A percentile compares a stretch with the other conserved stretches of the same genome.
Evolutionary conservation across 2,888 invertebrate genomes (phyloP).

Genomic region (Buathra laborator): DNA sequence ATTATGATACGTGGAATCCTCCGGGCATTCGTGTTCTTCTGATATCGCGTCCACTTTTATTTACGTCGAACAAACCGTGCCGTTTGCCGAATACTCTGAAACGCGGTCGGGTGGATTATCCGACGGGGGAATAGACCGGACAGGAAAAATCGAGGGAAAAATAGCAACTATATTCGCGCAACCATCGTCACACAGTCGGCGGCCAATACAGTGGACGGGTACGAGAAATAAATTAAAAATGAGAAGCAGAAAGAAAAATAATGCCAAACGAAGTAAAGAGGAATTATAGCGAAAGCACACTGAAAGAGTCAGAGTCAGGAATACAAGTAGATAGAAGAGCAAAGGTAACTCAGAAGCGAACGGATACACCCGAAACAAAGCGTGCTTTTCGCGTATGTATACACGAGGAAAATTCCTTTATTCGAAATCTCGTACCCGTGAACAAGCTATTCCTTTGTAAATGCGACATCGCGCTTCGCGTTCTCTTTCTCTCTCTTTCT

Average conservation of each 20-base stretch:
- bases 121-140: conserved; percentile 2
- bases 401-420: conserved; percentile 51
- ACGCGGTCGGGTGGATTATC: conserved; percentile 16
- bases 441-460: conserved; percentile 63
- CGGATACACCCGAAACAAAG: conserved; percentile 34
- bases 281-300: neutral
- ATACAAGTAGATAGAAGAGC: neutral
- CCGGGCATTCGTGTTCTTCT: conserved; percentile 39
- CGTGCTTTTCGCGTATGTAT: conserved; percentile 20
- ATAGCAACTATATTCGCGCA: neutral
- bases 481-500: neutral
- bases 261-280: neutral
- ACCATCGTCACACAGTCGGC: neutral
- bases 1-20: conserved; percentile 62
- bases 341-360: conserved; percentile 9
- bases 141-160: neutral
- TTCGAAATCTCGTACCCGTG: conserved; percentile 58
- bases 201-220: neutral
- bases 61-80: conserved; percentile 58
- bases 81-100: neutral
- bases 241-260: neutral
- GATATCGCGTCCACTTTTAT: conserved; percentile 67
- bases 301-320: neutral
- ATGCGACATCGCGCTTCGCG: conserved; percentile 35
- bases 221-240: neutral